Percentiles rank a stretch among this genome's conserved stretches.
Conservation (phyloP, 2,797 vertebrate genomes). For the Rhynchonycteris naso region DNA sequence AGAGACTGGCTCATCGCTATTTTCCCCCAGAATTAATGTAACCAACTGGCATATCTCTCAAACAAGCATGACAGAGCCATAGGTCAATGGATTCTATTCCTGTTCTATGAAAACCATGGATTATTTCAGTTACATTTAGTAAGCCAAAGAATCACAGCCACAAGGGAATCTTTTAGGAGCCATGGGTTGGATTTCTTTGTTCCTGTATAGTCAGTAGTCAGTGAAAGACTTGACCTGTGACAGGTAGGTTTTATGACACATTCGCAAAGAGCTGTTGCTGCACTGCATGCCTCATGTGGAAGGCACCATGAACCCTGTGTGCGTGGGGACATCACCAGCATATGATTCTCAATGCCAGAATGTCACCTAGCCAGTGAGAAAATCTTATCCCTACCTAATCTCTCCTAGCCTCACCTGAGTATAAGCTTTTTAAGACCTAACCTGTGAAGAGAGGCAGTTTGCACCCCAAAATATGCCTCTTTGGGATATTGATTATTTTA, state of each 20-base stretch:
- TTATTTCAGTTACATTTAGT: constrained; percentile 22
- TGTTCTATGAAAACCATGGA: constrained; percentile 22
- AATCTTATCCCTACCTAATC: background rate
- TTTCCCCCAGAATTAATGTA: background rate
- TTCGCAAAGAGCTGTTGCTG: background rate
- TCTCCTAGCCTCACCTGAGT: background rate
- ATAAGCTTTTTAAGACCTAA: background rate
- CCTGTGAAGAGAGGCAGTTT: background rate
- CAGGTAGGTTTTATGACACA: accelerated
- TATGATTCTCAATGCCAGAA: background rate
- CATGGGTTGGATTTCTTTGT: constrained; percentile 47
- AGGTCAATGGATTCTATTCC: background rate
- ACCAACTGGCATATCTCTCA: background rate
- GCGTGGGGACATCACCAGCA: background rate
- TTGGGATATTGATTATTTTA: background rate
- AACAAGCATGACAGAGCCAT: background rate
- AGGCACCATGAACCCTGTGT: background rate
- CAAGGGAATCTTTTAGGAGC: background rate
- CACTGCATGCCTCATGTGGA: background rate
- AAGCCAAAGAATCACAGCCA: background rate
- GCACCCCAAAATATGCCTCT: background rate
- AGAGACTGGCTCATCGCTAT: background rate
- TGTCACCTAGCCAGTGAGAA: background rate
- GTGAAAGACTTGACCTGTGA: background rate
- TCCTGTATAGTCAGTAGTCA: background rate